Evolutionary conservation across 2,888 invertebrate species (phyloP).

Genomic region (Proisotoma minuta): DNA sequence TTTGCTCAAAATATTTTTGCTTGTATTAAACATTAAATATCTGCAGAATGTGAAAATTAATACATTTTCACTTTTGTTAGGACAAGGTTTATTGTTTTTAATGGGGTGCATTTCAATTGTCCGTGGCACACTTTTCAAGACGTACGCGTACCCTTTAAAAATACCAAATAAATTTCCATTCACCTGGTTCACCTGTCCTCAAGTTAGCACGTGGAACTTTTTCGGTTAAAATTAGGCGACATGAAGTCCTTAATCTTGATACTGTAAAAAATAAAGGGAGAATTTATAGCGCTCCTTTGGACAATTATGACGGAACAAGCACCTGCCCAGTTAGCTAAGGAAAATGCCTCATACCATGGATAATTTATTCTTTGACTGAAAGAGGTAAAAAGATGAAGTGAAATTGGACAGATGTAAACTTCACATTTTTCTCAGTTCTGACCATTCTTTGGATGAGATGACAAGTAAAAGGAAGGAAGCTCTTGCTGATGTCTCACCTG

Average conservation of each 20-base stretch:
- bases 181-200: not conserved
- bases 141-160: not conserved
- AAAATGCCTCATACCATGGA: not conserved
- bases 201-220: not conserved
- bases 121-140: not conserved
- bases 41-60: no score
- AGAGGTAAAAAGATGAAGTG: not conserved
- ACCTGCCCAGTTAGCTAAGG: not conserved
- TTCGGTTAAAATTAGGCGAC: not conserved
- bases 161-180: no score
- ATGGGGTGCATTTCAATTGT: no score
- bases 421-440: not conserved
- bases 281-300: not conserved
- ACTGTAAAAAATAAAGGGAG: no score
- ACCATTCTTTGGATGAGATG: not conserved
- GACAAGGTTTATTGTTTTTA: no score
- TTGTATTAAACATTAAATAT: no score
- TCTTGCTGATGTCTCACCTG: not conserved
- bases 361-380: not conserved
- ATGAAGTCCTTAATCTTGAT: not conserved
- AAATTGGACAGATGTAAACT: conserved; percentile 5
- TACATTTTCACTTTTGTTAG: no score
- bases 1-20: no score
- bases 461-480: not conserved
- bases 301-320: not conserved